A percentile compares a stretch with the other conserved stretches of the same genome.
Evolutionary conservation across 2,888 invertebrate species (phyloP).

Genomic region (Anarsia innoxiella): DNA sequence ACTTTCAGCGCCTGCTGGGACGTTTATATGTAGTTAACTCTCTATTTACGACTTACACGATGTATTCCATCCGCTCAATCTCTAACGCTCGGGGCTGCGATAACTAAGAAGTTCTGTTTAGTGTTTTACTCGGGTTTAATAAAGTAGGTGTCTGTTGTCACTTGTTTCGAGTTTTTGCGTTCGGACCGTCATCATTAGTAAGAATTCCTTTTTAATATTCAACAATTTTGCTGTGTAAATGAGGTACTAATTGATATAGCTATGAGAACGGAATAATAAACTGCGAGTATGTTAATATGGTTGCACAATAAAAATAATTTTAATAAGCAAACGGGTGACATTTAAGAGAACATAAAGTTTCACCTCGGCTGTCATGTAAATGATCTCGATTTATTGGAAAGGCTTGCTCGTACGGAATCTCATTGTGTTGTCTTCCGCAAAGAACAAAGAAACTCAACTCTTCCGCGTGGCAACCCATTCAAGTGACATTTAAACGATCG

Average conservation of each 20-base stretch:
- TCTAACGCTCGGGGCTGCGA: no score
- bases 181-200: no score
- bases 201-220: no score
- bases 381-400: conserved; percentile 40
- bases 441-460: conserved; percentile 55
- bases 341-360: conserved; percentile 25
- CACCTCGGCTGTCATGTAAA: conserved; percentile 28
- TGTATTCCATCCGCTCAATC: no score
- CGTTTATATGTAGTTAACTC: conserved; percentile 48
- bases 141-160: no score
- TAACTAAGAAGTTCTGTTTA: no score
- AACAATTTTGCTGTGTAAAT: no score
- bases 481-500: conserved; percentile 67
- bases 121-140: no score
- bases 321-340: no score
- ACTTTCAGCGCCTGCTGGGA: conserved; percentile 39
- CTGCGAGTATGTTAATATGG: conserved; percentile 1
- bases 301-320: conserved; percentile 8
- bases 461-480: conserved; percentile 62
- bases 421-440: conserved; percentile 48
- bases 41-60: conserved; percentile 38
- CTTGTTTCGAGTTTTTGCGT: no score
- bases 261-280: no score
- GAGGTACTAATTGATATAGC: no score
- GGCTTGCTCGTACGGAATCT: conserved; percentile 46